Conservation (phyloP, 2,113 vertebrate genomes). For the Dicaeum eximium region DNA sequence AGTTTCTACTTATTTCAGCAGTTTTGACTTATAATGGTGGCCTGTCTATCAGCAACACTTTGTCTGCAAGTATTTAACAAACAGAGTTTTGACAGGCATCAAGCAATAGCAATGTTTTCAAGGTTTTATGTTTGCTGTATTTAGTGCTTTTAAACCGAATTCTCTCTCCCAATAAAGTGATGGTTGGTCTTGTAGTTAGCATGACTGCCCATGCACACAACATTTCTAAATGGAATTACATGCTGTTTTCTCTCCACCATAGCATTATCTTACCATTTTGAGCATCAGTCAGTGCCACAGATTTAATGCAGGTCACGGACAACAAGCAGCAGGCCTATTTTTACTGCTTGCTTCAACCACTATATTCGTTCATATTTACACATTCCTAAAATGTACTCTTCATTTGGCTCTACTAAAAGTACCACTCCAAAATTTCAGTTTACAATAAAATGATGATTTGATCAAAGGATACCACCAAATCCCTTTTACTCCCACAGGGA, state of each 20-base stretch:
- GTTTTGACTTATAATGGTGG: not conserved
- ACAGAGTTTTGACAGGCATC: not conserved
- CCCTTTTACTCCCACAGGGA: not conserved
- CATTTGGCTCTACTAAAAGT: conserved; percentile 21
- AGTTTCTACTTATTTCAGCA: not conserved
- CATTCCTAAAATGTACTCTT: conserved; percentile 37
- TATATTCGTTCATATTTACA: conserved; percentile 18
- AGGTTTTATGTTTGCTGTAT: not conserved
- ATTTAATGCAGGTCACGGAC: conserved; percentile 28
- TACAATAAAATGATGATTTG: conserved; percentile 7
- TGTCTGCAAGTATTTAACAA: not conserved
- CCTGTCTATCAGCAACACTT: not conserved
- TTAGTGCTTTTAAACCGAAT: not conserved
- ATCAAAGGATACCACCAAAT: not conserved
- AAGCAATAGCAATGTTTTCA: not conserved
- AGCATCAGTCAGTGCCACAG: conserved; percentile 20
- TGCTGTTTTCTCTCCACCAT: not conserved
- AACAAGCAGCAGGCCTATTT: conserved; percentile 48
- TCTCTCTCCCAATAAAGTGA: not conserved
- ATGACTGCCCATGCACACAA: not conserved
- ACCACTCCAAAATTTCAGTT: conserved; percentile 27
- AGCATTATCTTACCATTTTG: not conserved
- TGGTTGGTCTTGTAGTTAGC: not conserved
- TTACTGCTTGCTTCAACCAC: not conserved
- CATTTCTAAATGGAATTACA: conserved; percentile 12